These are phyloP conservation scores for Scopus umbretta DNA, from an alignment of 2,113 vertebrate species.

Conservation along the genomic window DNA sequence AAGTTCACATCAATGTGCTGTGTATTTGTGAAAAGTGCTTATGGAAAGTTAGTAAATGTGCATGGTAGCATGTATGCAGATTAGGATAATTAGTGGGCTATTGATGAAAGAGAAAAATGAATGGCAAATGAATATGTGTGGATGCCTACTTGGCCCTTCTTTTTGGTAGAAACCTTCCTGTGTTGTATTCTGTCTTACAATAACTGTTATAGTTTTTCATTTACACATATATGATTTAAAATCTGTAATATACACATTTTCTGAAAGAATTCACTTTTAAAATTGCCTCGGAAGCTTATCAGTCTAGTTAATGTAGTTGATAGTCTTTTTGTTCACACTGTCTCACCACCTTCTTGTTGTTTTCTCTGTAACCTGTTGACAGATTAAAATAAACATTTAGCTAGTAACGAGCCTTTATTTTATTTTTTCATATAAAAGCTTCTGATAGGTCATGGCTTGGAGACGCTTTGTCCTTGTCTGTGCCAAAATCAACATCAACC, in stretches of 20 bases:
- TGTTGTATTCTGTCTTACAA: background rate
- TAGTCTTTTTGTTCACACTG: background rate
- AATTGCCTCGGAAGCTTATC: background rate
- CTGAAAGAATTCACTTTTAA: background rate
- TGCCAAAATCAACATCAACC: conserved; percentile 15
- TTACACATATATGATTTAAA: background rate
- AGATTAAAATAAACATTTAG: background rate
- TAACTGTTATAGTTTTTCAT: background rate
- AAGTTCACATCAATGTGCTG: background rate
- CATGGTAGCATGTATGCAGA: background rate
- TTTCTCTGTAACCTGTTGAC: background rate
- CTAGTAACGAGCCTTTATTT: background rate
- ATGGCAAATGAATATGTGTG: background rate
- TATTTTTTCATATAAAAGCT: background rate
- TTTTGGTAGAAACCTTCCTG: background rate
- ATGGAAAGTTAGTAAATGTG: background rate
- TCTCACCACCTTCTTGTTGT: background rate
- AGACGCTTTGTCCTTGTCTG: background rate
- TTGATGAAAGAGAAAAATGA: background rate
- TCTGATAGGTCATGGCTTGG: background rate
- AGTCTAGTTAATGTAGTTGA: background rate
- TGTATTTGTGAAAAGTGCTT: background rate
- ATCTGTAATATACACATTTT: background rate
- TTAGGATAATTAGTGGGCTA: background rate
- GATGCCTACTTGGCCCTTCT: background rate